Conservation (phyloP, 1,140 invertebrate species). For the Galleria mellonella region DNA sequence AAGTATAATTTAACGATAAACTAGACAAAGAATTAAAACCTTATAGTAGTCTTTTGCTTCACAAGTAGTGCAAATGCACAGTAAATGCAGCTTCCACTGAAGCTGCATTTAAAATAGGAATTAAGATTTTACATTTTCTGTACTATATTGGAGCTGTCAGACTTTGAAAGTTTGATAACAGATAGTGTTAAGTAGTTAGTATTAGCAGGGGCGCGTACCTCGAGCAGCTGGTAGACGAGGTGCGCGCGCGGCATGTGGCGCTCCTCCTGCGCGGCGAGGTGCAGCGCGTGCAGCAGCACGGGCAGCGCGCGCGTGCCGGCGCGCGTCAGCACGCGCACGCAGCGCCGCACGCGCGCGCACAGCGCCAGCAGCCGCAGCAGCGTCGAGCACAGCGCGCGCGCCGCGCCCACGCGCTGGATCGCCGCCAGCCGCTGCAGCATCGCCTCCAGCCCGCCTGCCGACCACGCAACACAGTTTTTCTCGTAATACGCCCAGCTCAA, state of each 20-base stretch:
- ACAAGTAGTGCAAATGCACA: no score
- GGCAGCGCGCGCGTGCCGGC: slow-evolving; percentile 61
- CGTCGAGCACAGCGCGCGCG: slow-evolving; percentile 58
- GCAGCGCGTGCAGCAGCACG: slow-evolving; percentile 64
- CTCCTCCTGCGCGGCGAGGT: slow-evolving; percentile 62
- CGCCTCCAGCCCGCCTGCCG: slow-evolving; percentile 87
- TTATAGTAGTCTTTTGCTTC: no score
- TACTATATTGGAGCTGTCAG: no score
- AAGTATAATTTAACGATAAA: no score
- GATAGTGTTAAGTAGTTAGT: no score
- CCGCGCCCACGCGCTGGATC: slow-evolving; percentile 64
- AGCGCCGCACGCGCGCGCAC: slow-evolving; percentile 67
- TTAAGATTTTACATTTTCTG: no score
- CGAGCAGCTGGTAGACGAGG: slow-evolving; percentile 61
- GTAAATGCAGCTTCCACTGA: no score
- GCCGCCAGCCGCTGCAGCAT: slow-evolving; percentile 83
- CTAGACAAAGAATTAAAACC: no score
- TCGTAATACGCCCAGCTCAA: no score
- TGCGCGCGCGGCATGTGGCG: slow-evolving; percentile 49
- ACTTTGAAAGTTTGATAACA: no score
- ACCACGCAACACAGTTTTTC: background rate
- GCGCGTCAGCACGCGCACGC: slow-evolving; percentile 64
- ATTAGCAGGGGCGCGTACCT: no score
- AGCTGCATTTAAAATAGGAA: no score
- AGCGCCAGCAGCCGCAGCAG: slow-evolving; percentile 60